A percentile compares a stretch with the other conserved stretches of the same genome.
phyloP scores from a whole-genome alignment of 2,113 vertebrate species.

The Grantiella picta region DNA sequence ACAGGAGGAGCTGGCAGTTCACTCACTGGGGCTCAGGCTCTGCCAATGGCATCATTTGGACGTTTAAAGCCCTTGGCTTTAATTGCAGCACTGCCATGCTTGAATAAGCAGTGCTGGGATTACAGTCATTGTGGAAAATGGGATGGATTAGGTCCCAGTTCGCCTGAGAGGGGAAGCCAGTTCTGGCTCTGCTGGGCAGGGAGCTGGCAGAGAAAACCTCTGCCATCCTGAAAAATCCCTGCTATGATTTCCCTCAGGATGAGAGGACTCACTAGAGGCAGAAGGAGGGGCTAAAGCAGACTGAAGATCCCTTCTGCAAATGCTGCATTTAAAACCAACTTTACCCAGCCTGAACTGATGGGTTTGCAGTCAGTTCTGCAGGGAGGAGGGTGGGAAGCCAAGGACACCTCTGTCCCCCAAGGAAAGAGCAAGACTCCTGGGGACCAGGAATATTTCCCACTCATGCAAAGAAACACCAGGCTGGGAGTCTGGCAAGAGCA shows the following conservation, averaged over 20 bases:
- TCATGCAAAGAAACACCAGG: neutral
- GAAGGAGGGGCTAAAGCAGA: neutral
- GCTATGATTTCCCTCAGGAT: neutral
- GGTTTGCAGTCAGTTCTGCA: neutral
- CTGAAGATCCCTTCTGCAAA: neutral
- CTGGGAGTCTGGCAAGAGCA: neutral
- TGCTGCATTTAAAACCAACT: neutral
- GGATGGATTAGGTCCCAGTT: slow-evolving; percentile 11
- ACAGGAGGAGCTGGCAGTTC: slow-evolving; percentile 8
- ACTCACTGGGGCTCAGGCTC: neutral
- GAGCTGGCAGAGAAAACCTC: neutral
- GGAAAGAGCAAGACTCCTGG: neutral
- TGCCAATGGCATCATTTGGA: slow-evolving; percentile 26
- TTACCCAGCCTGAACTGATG: neutral
- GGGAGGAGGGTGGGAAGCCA: neutral
- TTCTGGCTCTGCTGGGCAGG: neutral
- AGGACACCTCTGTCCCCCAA: neutral
- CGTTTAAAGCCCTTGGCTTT: slow-evolving; percentile 33
- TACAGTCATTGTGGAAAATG: slow-evolving; percentile 6
- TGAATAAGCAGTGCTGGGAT: slow-evolving; percentile 29
- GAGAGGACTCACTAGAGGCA: neutral
- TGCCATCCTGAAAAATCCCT: neutral
- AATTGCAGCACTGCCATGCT: slow-evolving; percentile 9
- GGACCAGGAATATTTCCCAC: neutral
- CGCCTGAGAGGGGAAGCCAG: neutral